phyloP scores from a whole-genome alignment of 2,888 invertebrate genomes.

The Thalpophila matura region DNA sequence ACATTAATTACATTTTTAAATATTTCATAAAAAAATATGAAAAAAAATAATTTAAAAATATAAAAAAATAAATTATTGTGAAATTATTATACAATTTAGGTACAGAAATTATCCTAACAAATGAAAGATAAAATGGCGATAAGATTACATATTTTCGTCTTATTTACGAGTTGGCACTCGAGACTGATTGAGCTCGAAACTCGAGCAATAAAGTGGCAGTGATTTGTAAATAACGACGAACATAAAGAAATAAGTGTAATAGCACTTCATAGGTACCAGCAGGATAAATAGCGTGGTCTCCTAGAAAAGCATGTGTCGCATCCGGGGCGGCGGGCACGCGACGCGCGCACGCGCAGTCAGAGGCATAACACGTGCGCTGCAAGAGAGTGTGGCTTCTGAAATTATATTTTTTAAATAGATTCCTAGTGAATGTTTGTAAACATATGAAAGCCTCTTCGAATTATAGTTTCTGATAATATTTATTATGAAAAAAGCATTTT shows the following conservation, averaged over 20 bases:
- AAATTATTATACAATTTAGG: too few species aligned
- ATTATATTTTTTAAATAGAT: background rate
- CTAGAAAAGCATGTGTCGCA: conserved; percentile 82
- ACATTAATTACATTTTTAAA: too few species aligned
- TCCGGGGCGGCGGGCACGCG: conserved; percentile 83
- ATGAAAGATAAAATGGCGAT: too few species aligned
- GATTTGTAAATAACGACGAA: conserved; percentile 58
- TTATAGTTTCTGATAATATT: too few species aligned
- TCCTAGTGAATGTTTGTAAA: too few species aligned
- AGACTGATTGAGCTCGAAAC: conserved; percentile 38
- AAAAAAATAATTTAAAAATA: too few species aligned
- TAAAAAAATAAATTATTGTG: too few species aligned
- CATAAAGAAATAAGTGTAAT: conserved; percentile 63
- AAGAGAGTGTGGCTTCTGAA: conserved; percentile 26
- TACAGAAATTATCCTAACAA: too few species aligned
- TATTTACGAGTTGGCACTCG: conserved; percentile 17
- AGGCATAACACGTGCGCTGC: background rate
- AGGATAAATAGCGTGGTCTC: conserved; percentile 77
- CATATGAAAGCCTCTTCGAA: too few species aligned
- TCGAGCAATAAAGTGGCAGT: conserved; percentile 46
- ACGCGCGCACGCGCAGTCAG: conserved; percentile 67
- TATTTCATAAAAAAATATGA: too few species aligned
- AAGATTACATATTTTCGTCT: too few species aligned
- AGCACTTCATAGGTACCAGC: conserved; percentile 52
- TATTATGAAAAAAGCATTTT: too few species aligned